phyloP scores from a whole-genome alignment of 2,888 invertebrate species.

The Drosophila quinaria region DNA sequence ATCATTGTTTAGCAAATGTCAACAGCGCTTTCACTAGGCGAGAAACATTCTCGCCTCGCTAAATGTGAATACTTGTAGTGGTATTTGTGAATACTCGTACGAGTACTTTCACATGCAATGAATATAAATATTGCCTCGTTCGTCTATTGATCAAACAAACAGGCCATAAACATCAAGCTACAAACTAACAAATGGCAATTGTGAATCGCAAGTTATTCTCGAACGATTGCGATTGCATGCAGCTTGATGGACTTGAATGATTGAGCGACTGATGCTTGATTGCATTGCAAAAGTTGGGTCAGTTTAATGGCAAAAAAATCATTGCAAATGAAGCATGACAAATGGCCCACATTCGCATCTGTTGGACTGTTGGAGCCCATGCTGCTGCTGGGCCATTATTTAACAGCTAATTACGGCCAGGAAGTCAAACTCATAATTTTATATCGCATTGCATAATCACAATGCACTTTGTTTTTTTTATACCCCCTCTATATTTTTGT shows the following conservation, averaged over 20 bases:
- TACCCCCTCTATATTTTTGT: slow-evolving; percentile 7
- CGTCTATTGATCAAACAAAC: slow-evolving; percentile 69
- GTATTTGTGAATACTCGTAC: slow-evolving; percentile 33
- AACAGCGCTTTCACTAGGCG: slow-evolving; percentile 70
- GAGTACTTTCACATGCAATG: slow-evolving; percentile 68
- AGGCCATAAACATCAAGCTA: slow-evolving; percentile 8
- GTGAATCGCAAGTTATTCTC: slow-evolving; percentile 29
- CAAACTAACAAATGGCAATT: slow-evolving; percentile 24
- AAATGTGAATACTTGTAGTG: neutral
- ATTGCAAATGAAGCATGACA: slow-evolving; percentile 73
- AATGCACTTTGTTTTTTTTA: slow-evolving; percentile 60
- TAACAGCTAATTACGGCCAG: slow-evolving; percentile 73
- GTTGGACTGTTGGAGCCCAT: slow-evolving; percentile 6
- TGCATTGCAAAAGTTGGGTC: slow-evolving; percentile 64
- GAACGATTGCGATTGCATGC: slow-evolving; percentile 59
- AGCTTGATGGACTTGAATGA: slow-evolving; percentile 31
- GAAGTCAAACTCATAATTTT: slow-evolving; percentile 72
- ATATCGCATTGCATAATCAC: slow-evolving; percentile 67
- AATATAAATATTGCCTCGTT: slow-evolving; percentile 32
- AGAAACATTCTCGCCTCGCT: slow-evolving; percentile 60
- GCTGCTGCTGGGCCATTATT: slow-evolving; percentile 67
- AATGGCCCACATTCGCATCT: slow-evolving; percentile 72
- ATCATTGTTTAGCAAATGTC: slow-evolving; percentile 56
- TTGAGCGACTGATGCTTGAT: slow-evolving; percentile 48
- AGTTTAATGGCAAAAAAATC: slow-evolving; percentile 60